phyloP scores from a whole-genome alignment of 2,797 vertebrate species.

The Muscicapa striata region DNA sequence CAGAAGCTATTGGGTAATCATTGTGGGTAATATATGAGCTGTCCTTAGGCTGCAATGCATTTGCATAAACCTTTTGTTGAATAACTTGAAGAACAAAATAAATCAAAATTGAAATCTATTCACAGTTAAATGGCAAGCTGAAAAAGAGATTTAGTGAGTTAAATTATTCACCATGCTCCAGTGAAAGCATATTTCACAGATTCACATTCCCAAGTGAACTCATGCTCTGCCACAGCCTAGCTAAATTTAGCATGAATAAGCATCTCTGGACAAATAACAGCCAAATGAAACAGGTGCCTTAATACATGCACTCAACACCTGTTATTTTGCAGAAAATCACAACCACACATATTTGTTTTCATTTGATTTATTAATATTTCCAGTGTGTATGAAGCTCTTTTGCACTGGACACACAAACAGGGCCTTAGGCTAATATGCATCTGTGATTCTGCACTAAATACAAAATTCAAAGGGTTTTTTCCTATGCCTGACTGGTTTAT shows the following conservation, averaged over 20 bases:
- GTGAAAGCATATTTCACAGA: conserved; percentile 56
- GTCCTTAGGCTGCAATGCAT: conserved; percentile 50
- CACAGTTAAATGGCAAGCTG: conserved; percentile 58
- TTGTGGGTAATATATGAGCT: conserved; percentile 17
- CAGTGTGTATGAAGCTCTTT: background rate
- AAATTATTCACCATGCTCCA: conserved; percentile 65
- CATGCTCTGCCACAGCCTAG: conserved; percentile 24
- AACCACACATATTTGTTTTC: background rate
- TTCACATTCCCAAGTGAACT: conserved; percentile 41
- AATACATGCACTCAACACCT: conserved; percentile 30
- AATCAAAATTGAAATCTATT: conserved; percentile 67
- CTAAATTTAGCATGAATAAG: conserved; percentile 61
- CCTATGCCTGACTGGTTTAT: background rate
- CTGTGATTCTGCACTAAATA: background rate
- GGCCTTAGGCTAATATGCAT: background rate
- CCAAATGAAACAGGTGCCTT: conserved; percentile 50
- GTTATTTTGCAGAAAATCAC: conserved; percentile 20
- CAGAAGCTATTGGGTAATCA: background rate
- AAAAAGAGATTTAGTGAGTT: conserved; percentile 59
- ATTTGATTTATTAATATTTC: conserved; percentile 17
- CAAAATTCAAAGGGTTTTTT: background rate
- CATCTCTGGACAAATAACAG: conserved; percentile 47
- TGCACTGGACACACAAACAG: background rate
- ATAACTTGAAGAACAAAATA: conserved; percentile 64
- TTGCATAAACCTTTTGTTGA: conserved; percentile 66